Conservation (phyloP, 2,797 vertebrate species). For the Peromyscus aztecus region DNA sequence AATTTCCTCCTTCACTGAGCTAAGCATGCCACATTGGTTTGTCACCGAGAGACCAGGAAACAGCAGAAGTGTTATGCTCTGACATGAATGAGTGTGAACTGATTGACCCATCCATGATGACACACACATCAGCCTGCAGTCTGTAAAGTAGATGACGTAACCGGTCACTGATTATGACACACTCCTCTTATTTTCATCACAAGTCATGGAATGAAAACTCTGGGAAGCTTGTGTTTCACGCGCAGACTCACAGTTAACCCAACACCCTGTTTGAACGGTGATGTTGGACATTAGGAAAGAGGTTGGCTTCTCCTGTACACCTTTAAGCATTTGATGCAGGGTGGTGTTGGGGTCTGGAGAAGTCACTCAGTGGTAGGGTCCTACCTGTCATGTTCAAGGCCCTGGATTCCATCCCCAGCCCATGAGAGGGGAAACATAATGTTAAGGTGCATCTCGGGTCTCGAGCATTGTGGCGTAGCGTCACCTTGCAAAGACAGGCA, state of each 20-base stretch:
- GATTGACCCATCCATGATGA: neutral
- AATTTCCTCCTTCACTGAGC: neutral
- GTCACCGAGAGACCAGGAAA: neutral
- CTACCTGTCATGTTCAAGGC: neutral
- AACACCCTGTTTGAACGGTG: neutral
- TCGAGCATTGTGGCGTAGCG: neutral
- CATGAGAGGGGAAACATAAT: neutral
- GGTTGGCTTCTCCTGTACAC: neutral
- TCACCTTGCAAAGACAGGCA: constrained; percentile 17
- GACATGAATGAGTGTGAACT: neutral
- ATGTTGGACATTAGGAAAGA: neutral
- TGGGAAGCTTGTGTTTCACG: neutral
- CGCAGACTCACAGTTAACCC: neutral
- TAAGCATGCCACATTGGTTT: neutral
- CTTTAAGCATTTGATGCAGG: neutral
- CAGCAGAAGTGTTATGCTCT: neutral
- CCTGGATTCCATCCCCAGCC: neutral
- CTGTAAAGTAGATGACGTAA: neutral
- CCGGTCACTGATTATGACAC: neutral
- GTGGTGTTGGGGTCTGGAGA: neutral
- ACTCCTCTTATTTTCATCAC: neutral
- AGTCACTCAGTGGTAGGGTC: neutral
- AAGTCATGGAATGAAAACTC: neutral
- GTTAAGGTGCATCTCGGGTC: neutral
- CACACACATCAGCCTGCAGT: neutral